phyloP scores from a whole-genome alignment of 2,888 invertebrate species.

The Lysandra coridon region DNA sequence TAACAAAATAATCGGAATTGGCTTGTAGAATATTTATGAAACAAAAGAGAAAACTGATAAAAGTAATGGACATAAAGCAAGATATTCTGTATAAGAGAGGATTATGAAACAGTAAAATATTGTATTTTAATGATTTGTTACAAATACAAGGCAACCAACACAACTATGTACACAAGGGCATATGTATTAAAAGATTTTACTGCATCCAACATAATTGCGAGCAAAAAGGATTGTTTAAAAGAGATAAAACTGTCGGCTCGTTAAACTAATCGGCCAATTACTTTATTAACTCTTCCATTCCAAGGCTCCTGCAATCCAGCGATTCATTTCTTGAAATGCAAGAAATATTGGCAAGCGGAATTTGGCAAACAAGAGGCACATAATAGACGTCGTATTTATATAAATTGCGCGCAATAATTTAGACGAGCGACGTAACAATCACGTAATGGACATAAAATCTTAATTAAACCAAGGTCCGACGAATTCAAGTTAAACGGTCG shows the following conservation, averaged over 20 bases:
- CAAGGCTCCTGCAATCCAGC: constrained; percentile 47
- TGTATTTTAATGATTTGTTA: not conserved
- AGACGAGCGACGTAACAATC: not conserved
- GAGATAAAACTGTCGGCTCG: constrained; percentile 34
- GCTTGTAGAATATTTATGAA: not conserved
- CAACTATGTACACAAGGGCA: not conserved
- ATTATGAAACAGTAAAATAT: not conserved
- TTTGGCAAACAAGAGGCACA: not conserved
- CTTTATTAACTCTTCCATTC: constrained; percentile 49
- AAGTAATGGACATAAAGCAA: not conserved
- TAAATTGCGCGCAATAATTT: not conserved
- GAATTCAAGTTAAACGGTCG: not conserved
- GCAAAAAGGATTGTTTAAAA: constrained; percentile 20
- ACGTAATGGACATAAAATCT: constrained; percentile 2
- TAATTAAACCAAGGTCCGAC: not conserved
- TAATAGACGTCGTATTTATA: not conserved
- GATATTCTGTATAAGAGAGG: too few relatives aligned
- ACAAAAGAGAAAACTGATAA: not conserved
- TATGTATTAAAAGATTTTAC: not conserved
- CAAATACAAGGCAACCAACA: not conserved
- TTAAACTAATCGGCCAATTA: constrained; percentile 51
- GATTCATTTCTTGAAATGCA: constrained; percentile 36
- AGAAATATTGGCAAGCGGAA: not conserved
- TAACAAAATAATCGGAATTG: not conserved
- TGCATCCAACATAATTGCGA: constrained; percentile 2